Conservation (phyloP, 2,888 invertebrate species). For the Drosophila pseudotalamancana region DNA sequence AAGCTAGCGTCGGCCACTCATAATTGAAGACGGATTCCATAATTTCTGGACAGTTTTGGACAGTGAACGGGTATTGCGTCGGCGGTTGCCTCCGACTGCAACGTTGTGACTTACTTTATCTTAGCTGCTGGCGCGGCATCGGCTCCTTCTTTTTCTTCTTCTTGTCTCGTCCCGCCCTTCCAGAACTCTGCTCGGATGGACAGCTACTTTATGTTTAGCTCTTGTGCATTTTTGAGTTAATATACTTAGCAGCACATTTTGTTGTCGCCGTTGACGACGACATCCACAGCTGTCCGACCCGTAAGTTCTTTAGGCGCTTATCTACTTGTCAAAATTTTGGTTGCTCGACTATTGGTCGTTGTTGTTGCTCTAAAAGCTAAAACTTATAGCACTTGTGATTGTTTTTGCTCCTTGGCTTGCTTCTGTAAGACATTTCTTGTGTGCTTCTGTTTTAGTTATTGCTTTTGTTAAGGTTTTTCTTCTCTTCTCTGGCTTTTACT, state of each 20-base stretch:
- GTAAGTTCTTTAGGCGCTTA: conserved; percentile 49
- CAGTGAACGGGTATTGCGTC: too few relatives aligned
- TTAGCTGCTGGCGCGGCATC: conserved; percentile 8
- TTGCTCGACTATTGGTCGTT: conserved; percentile 25
- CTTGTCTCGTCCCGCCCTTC: neutral
- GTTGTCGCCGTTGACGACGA: conserved; percentile 55
- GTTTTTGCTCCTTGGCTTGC: conserved; percentile 41
- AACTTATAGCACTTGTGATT: conserved; percentile 65
- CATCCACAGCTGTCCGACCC: conserved; percentile 9
- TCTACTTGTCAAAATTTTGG: conserved; percentile 65
- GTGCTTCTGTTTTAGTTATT: conserved; percentile 54
- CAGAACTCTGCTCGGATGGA: conserved; percentile 41
- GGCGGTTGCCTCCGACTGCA: too few relatives aligned
- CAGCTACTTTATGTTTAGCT: conserved; percentile 59
- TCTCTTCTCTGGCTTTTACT: conserved; percentile 5
- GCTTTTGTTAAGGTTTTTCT: conserved; percentile 40
- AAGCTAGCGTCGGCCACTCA: too few relatives aligned
- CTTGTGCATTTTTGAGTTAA: conserved; percentile 74
- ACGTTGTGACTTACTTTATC: too few relatives aligned
- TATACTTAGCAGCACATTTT: conserved; percentile 73
- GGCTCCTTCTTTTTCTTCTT: neutral
- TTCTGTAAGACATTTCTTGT: conserved; percentile 49
- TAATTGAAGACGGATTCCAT: too few relatives aligned
- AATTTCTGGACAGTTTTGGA: too few relatives aligned
- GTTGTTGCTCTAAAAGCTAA: conserved; percentile 51